A percentile compares a stretch with the other conserved stretches of the same genome.
Conservation (phyloP, 2,113 vertebrate genomes). For the Poecile atricapillus region DNA sequence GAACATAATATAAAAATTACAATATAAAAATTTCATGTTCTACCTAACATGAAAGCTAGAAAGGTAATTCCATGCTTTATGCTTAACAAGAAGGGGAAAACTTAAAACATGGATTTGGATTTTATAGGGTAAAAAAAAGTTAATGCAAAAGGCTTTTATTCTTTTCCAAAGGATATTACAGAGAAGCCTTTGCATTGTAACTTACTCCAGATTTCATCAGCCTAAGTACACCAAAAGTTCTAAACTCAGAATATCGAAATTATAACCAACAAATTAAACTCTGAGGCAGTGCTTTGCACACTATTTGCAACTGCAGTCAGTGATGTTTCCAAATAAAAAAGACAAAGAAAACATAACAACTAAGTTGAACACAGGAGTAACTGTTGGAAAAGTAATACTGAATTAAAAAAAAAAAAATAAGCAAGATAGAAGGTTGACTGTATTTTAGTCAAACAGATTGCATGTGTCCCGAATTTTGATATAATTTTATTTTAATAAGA, state of each 20-base stretch:
- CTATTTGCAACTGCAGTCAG: neutral
- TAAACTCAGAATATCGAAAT: neutral
- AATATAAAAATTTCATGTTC: neutral
- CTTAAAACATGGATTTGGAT: neutral
- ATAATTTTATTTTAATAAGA: neutral
- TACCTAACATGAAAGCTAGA: neutral
- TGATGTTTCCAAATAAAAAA: neutral
- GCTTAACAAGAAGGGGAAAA: neutral
- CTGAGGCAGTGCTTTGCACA: neutral
- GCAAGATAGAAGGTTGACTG: neutral
- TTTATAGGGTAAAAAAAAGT: neutral
- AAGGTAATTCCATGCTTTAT: neutral
- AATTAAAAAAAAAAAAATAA: neutral
- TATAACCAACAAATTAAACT: neutral
- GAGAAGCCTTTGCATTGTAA: neutral
- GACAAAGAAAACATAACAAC: neutral
- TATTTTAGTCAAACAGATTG: neutral
- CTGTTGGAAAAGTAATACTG: neutral
- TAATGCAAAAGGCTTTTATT: neutral
- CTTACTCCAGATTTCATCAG: neutral
- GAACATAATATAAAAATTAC: neutral
- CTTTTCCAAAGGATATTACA: neutral
- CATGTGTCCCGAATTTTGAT: neutral
- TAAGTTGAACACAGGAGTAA: neutral
- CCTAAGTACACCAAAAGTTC: neutral